Base-by-base conservation (phyloP, 1,140 invertebrate genomes). In the Sogatella furcifera region DNA sequence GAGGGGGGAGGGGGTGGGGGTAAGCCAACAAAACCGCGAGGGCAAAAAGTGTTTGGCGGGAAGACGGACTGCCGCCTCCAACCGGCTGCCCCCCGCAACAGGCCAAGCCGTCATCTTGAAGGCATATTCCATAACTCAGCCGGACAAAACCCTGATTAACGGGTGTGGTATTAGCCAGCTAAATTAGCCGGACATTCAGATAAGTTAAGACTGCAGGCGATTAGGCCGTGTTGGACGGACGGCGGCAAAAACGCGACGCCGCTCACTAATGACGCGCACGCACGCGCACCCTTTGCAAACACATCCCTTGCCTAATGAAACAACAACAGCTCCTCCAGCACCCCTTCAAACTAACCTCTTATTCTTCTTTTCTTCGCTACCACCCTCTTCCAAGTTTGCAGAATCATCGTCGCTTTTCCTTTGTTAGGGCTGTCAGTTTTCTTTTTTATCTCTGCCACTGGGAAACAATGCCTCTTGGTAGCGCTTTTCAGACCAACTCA, bases 171-270 rank as follows among this genome's bases (percentile, higher is more conserved):
- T 49, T 15, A 49, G 46, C 46, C 9, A 14, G 46, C 46, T 15
- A 49, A 49, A 49, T 49, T 49, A 49, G 46, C 46, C 46, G 46
- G 46, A 49, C 46, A 49, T 49, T 49, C 46, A 49, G 46, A 49
- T 49, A 49, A 49, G 46, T 49, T 49, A 49, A 49, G 46, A 49
- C 46, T 49, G 21, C 15, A 49, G 34, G 46, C 46, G 46, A 49
- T 49, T 49, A 49, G 46, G 5, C 46, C 6, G 24, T 28, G 24
- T 28, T 6, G n/a, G n/a, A n/a, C n/a, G n/a, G n/a, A n/a, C n/a
- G n/a, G 24, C 6, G 46, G 10, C 2, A 2, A 49, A 49, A 49
- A 49, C 15, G 15, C 15, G 21, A 9, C 10, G 8, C 4, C 44
- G 13, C 46, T 49, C 46, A 22, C 46, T 49, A 49, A 49, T 49